A percentile compares a stretch with the other conserved stretches of the same genome.
Evolutionary conservation across 2,797 vertebrate genomes (phyloP).

Genomic region (Pseudomugil tenellus): DNA sequence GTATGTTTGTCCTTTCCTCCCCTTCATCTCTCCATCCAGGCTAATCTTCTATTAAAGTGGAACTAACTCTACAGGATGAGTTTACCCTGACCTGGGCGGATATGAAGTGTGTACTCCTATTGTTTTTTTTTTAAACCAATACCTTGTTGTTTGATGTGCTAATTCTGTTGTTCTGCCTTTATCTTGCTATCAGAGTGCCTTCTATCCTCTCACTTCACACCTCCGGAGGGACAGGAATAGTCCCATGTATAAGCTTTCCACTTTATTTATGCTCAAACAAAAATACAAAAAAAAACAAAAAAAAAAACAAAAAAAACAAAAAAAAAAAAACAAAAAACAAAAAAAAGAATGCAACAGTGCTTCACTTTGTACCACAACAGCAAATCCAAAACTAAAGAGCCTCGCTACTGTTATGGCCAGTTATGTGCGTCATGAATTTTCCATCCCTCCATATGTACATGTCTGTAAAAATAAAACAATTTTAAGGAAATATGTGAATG

Average conservation of each 20-base stretch:
- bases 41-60: slow-evolving; percentile 68
- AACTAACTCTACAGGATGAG: slow-evolving; percentile 53
- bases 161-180: slow-evolving; percentile 74
- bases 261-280: slow-evolving; percentile 23
- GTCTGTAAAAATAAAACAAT: background rate
- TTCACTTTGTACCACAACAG: slow-evolving; percentile 2
- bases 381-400: slow-evolving; percentile 4
- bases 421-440: too few relatives aligned
- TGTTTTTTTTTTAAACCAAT: slow-evolving; percentile 30
- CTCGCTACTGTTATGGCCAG: too few relatives aligned
- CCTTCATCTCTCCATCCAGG: slow-evolving; percentile 36
- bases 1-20: slow-evolving; percentile 59
- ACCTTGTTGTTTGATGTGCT: slow-evolving; percentile 73
- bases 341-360: background rate
- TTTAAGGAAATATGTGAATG: too few relatives aligned
- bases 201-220: slow-evolving; percentile 60
- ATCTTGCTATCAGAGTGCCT: slow-evolving; percentile 69
- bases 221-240: slow-evolving; percentile 55
- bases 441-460: too few relatives aligned
- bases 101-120: slow-evolving; percentile 57
- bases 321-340: too few relatives aligned
- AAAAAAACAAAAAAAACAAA: too few relatives aligned
- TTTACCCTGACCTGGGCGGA: slow-evolving; percentile 63
- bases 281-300: background rate
- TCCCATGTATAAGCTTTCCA: slow-evolving; percentile 59